Evolutionary conservation across 2,797 vertebrate species (phyloP), one percentile per base, ranked within the genome.

Genomic region (Chlorospingus semifuscus): DNA sequence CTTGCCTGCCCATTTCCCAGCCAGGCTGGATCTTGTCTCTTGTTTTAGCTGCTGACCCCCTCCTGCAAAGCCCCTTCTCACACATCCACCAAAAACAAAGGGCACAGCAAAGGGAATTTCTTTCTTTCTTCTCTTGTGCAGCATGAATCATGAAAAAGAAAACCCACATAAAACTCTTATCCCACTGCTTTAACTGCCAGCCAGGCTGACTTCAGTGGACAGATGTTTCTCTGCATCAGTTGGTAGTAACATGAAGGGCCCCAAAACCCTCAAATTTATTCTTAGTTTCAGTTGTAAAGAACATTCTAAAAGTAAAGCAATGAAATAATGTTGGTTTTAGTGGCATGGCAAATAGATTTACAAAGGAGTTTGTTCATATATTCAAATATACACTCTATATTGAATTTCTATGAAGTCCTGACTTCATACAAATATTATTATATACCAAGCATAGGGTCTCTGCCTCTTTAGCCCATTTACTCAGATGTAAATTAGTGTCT

Each of bases 401-500:
- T 83, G 85, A 44, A 75, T 77, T 83, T 69, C 30, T 69, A 4
- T 15, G 3, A 69, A 39, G 11, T 76, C 90, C 72, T 95, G 34
- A 29, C n/a, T 89, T 66, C 15, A 8, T 30, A 23, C 24, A 4
- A 56, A 32, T 65, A 55, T n/a, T 44, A 34, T 11, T 57, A 23
- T 15, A 36, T 21, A 60, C 12, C n/a, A 75, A 53, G 59, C n/a
- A 69, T 7, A 55, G 26, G 37, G 30, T 60, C 18, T 56, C 55
- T 91, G 94, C 85, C 60, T 90, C 65, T 68, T 44, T 60, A 86
- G 60, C 37, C 64, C n/a, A 23, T 72, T 57, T 47, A n/a, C 56
- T 94, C 59, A 69, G 17, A 63, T 89, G 69, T 75, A 90, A 90
- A 95, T 95, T 68, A 77, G 24, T 47, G 21, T 41, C 92, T 94